These are phyloP conservation scores for Tachina grossa DNA, from an alignment of 2,888 invertebrate species.

Conservation along the genomic window DNA sequence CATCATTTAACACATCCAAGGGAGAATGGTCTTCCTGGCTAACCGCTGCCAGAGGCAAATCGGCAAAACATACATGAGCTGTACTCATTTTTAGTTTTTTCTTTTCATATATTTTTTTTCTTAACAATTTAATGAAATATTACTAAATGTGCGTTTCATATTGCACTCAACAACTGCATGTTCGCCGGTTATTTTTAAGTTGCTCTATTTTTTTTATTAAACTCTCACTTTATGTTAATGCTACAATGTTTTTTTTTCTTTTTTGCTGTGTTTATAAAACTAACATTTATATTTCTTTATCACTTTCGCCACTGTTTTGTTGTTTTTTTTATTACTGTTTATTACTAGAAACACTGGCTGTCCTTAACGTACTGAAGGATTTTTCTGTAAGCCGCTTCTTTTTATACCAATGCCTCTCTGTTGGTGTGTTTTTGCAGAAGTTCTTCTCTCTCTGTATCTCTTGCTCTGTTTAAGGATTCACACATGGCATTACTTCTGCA, in stretches of 20 bases:
- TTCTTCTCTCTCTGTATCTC: conserved; percentile 13
- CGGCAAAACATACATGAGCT: conserved; percentile 78
- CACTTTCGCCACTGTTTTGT: conserved; percentile 15
- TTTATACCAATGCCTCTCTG: conserved; percentile 76
- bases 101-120: not conserved
- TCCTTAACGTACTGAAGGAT: conserved; percentile 79
- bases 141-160: not conserved
- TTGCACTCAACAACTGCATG: conserved; percentile 67
- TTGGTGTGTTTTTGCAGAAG: not conserved
- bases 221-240: conserved; percentile 8
- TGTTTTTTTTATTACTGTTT: not conserved
- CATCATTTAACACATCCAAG: conserved; percentile 46
- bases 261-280: not conserved
- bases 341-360: conserved; percentile 73
- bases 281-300: conserved; percentile 34
- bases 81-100: conserved; percentile 74
- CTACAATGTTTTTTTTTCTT: conserved; percentile 13
- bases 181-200: conserved; percentile 71
- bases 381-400: conserved; percentile 76
- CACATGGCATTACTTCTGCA: conserved; percentile 7
- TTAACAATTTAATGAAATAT: not conserved
- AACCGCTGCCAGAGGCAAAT: conserved; percentile 72
- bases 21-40: conserved; percentile 50
- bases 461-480: not conserved
- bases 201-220: conserved; percentile 39